Evolutionary conservation across 2,113 vertebrate species (phyloP), one percentile per base, ranked within the genome.

Genomic region (Stictonetta naevosa): DNA sequence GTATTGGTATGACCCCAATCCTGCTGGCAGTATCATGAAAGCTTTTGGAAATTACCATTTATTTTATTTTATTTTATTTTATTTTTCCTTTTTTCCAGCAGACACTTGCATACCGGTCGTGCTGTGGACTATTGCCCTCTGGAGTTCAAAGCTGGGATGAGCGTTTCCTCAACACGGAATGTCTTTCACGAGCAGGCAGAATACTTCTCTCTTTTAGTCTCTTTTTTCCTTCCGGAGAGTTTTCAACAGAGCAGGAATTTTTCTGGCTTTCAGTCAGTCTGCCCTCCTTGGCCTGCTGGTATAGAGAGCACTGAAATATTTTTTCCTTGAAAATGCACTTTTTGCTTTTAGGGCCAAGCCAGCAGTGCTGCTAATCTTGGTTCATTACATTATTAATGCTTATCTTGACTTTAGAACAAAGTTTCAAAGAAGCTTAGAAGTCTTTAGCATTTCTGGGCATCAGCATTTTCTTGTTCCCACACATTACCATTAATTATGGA

Each of bases 91-190:
- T 52, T 64, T 0, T 60, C 25, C 34, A 31, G 34, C 33, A 16
- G 44, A 25, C 0, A 0, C 21, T 15, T 34, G 5, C 7, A 3
- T 10, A 42, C 16, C 53, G 23, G 28, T 95, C 53, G 0, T 62
- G 59, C 76, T 97, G 95, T 88, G 84, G 73, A 31, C 90, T 95
- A 64, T 95, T 95, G 96, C 96, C 97, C 96, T 92, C 96, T 97
- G 96, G 95, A 97, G 96, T 64, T 80, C 83, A 84, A 81, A 93
- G 17, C 29, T 23, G 59, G 81, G n/a, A 93, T 56, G 67, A 76
- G 26, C 3, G 0, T 77, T 95, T 88, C 86, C 62, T 33, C 31
- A 67, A 31, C 0, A 1, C 14, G 42, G 38, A 82, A n/a, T 5
- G 8, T 31, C 34, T 71, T 72, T 74, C 26, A 44, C n/a, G 18